Evolutionary conservation across 2,113 vertebrate species (phyloP).

Genomic region (Sylvilagus bachmani): DNA sequence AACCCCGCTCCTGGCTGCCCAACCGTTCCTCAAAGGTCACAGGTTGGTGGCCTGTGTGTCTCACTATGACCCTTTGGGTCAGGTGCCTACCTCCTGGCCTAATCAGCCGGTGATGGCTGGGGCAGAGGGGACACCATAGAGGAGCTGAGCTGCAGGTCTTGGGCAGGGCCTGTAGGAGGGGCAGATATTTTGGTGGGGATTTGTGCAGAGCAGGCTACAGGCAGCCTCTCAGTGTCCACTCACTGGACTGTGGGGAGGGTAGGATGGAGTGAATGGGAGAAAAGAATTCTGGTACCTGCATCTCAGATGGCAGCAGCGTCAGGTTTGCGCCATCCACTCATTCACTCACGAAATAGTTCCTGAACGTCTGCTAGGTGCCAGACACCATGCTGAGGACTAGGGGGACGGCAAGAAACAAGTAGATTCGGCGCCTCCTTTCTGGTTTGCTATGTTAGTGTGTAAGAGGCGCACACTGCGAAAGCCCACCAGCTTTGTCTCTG

Average conservation of each 20-base stretch:
- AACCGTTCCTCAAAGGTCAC: not conserved
- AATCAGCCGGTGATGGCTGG: not conserved
- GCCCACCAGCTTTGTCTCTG: not conserved
- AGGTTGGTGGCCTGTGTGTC: not conserved
- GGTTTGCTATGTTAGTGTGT: not conserved
- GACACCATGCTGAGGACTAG: not conserved
- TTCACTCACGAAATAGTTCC: not conserved
- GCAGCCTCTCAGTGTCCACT: not conserved
- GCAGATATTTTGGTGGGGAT: not conserved
- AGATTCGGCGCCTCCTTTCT: not conserved
- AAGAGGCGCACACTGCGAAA: not conserved
- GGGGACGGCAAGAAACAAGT: not conserved
- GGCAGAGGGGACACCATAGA: not conserved
- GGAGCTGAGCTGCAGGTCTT: not conserved
- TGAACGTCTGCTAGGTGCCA: not conserved
- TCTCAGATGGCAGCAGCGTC: not conserved
- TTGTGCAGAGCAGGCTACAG: too few relatives aligned
- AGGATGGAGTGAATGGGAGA: not conserved
- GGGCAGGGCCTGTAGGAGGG: not conserved
- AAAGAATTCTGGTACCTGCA: not conserved
- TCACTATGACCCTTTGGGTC: not conserved
- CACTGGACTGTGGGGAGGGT: not conserved
- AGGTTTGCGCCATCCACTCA: not conserved
- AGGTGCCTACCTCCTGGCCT: not conserved
- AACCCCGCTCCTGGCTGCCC: not conserved